Percentiles rank a stretch among this genome's conserved stretches.
Evolutionary conservation across 2,113 vertebrate species (phyloP).

Genomic region (Garra rufa): DNA sequence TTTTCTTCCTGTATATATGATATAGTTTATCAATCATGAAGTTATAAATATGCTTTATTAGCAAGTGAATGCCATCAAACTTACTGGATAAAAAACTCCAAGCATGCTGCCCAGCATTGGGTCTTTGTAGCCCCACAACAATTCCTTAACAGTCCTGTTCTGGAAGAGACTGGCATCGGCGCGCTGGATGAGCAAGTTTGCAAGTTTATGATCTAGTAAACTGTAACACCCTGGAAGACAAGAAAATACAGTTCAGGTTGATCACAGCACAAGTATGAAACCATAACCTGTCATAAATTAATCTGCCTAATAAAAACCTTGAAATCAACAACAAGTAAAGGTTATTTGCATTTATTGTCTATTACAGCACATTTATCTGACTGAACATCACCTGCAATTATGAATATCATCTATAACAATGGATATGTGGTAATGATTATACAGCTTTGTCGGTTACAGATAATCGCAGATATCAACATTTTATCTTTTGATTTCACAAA

Average conservation of each 20-base stretch:
- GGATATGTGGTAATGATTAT: neutral
- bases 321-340: neutral
- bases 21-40: neutral
- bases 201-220: conserved; percentile 5
- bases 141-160: conserved; percentile 81
- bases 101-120: conserved; percentile 70
- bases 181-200: conserved; percentile 72
- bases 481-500: conserved; percentile 2
- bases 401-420: neutral
- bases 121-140: conserved; percentile 92
- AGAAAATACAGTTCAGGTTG: neutral
- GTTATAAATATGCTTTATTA: neutral
- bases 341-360: too few species aligned
- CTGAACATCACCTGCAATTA: neutral
- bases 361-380: neutral
- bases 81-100: conserved; percentile 86
- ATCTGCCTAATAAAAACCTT: neutral
- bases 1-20: too few species aligned
- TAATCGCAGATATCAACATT: conserved; percentile 18
- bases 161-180: conserved; percentile 84
- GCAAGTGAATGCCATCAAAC: conserved; percentile 36
- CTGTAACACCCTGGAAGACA: conserved; percentile 77
- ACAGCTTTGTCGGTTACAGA: conserved; percentile 26
- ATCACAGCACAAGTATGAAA: neutral
- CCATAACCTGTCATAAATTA: neutral